phyloP scores from a whole-genome alignment of 64 coral and sea anemone genomes.

The Hydrozoanthus tunicans region DNA sequence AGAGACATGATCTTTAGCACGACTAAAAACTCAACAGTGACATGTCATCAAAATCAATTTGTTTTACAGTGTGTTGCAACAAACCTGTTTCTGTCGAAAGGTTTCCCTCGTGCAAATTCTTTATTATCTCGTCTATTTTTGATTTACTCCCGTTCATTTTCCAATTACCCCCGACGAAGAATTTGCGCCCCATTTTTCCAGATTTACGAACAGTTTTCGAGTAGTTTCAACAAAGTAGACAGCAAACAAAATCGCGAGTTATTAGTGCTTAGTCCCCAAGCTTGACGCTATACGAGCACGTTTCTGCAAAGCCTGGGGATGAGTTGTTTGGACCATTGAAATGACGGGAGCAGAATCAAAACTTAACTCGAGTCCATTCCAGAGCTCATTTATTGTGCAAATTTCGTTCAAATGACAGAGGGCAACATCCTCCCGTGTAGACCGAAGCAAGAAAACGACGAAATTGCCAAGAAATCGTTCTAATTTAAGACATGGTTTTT shows the following conservation, averaged over 20 bases:
- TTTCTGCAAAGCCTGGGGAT: too few relatives aligned
- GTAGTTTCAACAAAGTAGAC: neutral
- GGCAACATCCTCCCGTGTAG: too few relatives aligned
- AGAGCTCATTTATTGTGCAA: too few relatives aligned
- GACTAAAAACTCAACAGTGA: neutral
- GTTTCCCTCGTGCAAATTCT: constrained; percentile 51
- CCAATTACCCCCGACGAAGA: constrained; percentile 99
- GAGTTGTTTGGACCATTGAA: too few relatives aligned
- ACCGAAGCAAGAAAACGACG: too few relatives aligned
- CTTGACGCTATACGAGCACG: neutral
- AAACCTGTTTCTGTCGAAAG: constrained; percentile 73
- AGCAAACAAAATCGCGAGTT: neutral
- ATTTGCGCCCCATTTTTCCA: constrained; percentile 82
- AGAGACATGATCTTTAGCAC: neutral
- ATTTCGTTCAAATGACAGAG: too few relatives aligned
- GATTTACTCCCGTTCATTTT: constrained; percentile 95
- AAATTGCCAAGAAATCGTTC: too few relatives aligned
- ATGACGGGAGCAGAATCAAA: too few relatives aligned
- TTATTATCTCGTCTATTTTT: constrained; percentile 86
- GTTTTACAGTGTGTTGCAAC: constrained; percentile 1
- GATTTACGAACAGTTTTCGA: neutral
- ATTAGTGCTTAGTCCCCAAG: neutral
- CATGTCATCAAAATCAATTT: too few relatives aligned
- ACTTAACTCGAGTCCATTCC: too few relatives aligned
- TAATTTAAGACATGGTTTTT: too few relatives aligned